phyloP scores from a whole-genome alignment of 1,140 invertebrate genomes.

The Drosophila jambulina region DNA sequence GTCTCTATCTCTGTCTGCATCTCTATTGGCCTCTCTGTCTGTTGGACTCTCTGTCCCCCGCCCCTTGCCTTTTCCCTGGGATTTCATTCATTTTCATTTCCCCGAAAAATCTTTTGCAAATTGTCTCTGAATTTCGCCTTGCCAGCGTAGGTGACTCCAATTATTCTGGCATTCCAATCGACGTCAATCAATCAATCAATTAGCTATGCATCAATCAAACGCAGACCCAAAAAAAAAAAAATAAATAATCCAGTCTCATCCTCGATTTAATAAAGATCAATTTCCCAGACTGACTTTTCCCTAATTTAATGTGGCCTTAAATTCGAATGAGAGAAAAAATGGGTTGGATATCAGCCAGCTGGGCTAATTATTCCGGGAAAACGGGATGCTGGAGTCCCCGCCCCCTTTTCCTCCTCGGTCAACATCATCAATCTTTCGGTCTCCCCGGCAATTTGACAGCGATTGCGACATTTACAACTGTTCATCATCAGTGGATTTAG shows the following conservation, averaged over 20 bases:
- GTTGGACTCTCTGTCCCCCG: not conserved
- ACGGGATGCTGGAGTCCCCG: not conserved
- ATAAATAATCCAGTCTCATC: constrained; percentile 6
- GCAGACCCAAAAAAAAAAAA: constrained; percentile 26
- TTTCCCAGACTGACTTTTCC: constrained; percentile 39
- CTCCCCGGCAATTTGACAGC: constrained; percentile 71
- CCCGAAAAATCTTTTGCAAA: not conserved
- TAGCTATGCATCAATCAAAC: constrained; percentile 69
- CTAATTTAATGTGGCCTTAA: constrained; percentile 11
- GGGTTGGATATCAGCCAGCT: constrained; percentile 39
- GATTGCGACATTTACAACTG: constrained; percentile 80
- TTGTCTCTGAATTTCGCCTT: constrained; percentile 14
- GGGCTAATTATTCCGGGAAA: constrained; percentile 45
- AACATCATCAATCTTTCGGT: constrained; percentile 71
- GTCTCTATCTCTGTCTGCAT: constrained; percentile 16
- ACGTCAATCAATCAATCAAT: constrained; percentile 59
- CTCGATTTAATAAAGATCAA: constrained; percentile 64
- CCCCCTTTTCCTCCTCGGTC: not conserved
- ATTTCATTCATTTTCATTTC: constrained; percentile 8
- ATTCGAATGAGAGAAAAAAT: not conserved
- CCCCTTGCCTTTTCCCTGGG: not conserved
- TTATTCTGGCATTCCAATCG: constrained; percentile 27
- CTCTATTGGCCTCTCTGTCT: constrained; percentile 1
- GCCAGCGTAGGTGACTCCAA: constrained; percentile 25
- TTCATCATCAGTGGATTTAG: constrained; percentile 47